Evolutionary conservation across 2,888 invertebrate genomes (phyloP).

Genomic region (Platycheirus albimanus): DNA sequence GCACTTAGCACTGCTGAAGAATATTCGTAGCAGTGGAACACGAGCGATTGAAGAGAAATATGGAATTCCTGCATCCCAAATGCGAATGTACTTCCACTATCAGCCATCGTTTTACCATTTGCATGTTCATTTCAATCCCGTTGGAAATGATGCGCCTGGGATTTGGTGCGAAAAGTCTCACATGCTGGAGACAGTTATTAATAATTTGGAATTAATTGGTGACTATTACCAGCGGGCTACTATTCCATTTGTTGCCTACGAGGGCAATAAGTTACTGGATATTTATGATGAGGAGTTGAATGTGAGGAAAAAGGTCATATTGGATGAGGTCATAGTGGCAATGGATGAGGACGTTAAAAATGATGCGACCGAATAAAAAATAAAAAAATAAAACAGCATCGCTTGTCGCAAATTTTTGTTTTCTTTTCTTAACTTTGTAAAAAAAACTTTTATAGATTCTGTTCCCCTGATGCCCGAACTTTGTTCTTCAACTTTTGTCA

Average conservation of each 20-base stretch:
- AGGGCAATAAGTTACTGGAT: constrained; percentile 89
- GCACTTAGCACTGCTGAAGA: constrained; percentile 92
- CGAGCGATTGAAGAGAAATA: constrained; percentile 91
- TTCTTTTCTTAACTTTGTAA: too few relatives aligned
- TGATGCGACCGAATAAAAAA: constrained; percentile 21
- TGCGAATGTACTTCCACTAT: constrained; percentile 95
- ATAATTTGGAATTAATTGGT: constrained; percentile 91
- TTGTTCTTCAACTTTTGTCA: too few relatives aligned
- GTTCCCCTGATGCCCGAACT: too few relatives aligned
- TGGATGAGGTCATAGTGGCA: neutral
- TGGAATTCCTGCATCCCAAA: constrained; percentile 86
- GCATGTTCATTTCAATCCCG: constrained; percentile 95
- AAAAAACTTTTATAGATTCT: too few relatives aligned
- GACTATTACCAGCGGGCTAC: constrained; percentile 93
- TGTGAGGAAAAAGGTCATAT: constrained; percentile 11
- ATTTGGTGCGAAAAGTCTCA: constrained; percentile 94
- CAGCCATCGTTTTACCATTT: constrained; percentile 98
- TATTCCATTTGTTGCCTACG: constrained; percentile 90
- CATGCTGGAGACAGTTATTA: constrained; percentile 93
- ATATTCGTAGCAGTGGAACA: constrained; percentile 89
- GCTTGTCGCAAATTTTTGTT: too few relatives aligned
- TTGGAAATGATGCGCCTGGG: constrained; percentile 91
- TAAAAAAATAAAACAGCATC: neutral
- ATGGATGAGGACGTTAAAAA: neutral
- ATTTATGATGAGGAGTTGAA: constrained; percentile 83